These are phyloP conservation scores for Lymantria monacha DNA, from an alignment of 2,888 invertebrate genomes.

Conservation along the genomic window DNA sequence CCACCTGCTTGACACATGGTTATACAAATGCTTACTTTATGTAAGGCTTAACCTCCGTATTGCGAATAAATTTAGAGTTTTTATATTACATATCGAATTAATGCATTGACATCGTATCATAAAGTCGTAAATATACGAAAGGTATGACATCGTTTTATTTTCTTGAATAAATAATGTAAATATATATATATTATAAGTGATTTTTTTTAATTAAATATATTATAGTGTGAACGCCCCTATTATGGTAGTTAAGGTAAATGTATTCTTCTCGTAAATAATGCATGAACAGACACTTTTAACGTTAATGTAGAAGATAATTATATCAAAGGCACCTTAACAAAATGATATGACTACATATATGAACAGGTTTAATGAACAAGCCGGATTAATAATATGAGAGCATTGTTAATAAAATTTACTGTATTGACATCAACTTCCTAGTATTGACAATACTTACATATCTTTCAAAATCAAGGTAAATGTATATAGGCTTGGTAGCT, in stretches of 20 bases:
- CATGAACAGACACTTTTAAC: conserved; percentile 2
- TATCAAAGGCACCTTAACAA: not conserved
- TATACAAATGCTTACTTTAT: conserved; percentile 66
- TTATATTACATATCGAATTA: conserved; percentile 70
- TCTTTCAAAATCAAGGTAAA: not conserved
- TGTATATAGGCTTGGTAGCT: not conserved
- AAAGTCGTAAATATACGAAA: conserved; percentile 45
- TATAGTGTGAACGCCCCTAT: conserved; percentile 28
- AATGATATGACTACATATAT: not conserved
- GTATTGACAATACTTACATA: not conserved
- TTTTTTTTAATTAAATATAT: conserved; percentile 39
- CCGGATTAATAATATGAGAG: no score
- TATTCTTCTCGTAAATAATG: conserved; percentile 3
- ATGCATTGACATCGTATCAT: conserved; percentile 42
- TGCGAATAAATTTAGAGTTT: conserved; percentile 69
- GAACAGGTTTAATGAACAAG: not conserved
- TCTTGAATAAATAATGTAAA: conserved; percentile 39
- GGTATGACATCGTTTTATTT: conserved; percentile 43
- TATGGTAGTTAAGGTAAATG: conserved; percentile 15
- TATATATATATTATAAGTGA: conserved; percentile 22
- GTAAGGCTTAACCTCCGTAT: conserved; percentile 48
- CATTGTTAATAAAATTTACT: not conserved
- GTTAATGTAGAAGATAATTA: conserved; percentile 4
- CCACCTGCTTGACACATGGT: conserved; percentile 65
- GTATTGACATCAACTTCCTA: not conserved